Conservation (phyloP, 2,888 invertebrate species). For the Drosophila monieri region DNA sequence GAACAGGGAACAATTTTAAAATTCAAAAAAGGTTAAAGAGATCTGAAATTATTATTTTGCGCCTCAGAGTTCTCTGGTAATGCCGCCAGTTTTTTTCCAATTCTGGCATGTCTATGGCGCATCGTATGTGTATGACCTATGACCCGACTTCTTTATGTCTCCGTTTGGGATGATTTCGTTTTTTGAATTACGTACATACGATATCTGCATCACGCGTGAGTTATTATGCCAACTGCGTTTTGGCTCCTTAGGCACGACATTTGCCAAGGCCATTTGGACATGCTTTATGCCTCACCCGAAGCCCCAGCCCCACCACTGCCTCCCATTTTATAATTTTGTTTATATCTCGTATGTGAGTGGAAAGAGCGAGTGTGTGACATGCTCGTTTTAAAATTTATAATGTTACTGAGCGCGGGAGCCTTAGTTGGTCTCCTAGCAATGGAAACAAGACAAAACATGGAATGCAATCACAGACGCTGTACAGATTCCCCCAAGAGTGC, state of each 20-base stretch:
- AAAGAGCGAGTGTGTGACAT: constrained; percentile 57
- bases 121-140: too few species aligned
- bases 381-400: constrained; percentile 79
- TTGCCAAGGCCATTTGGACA: constrained; percentile 77
- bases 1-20: too few species aligned
- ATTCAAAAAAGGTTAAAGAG: not conserved
- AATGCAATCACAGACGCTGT: constrained; percentile 74
- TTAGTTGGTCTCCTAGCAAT: constrained; percentile 39
- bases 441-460: constrained; percentile 56
- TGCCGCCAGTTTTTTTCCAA: not conserved
- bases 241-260: constrained; percentile 74
- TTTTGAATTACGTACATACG: constrained; percentile 26
- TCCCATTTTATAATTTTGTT: constrained; percentile 64
- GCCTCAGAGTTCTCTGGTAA: not conserved
- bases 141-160: constrained; percentile 6
- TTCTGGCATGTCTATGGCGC: not conserved
- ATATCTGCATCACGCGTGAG: constrained; percentile 76
- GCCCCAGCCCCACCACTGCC: constrained; percentile 3
- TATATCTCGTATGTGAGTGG: constrained; percentile 49
- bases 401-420: constrained; percentile 42
- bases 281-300: constrained; percentile 53
- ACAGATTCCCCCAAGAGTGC: constrained; percentile 62
- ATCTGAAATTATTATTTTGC: not conserved
- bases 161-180: constrained; percentile 15
- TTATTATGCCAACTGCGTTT: constrained; percentile 77